A percentile compares a stretch with the other conserved stretches of the same genome.
These are phyloP conservation scores for Alces alces DNA, from an alignment of 2,113 vertebrate species.

Conservation along the genomic window DNA sequence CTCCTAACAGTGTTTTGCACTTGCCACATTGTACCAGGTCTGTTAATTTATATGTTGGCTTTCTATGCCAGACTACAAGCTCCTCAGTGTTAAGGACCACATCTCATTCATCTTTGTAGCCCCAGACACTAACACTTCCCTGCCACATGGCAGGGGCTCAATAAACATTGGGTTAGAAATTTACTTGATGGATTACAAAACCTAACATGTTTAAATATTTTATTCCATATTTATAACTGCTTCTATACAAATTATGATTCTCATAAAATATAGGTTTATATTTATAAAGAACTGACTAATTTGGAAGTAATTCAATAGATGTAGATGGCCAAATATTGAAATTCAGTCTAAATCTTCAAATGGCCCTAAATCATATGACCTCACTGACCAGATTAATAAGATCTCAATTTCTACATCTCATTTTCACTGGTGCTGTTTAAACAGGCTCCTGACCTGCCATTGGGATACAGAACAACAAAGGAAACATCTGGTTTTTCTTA, in stretches of 20 bases:
- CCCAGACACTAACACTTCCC: background rate
- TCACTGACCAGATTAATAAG: slow-evolving; percentile 46
- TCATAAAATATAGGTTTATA: slow-evolving; percentile 14
- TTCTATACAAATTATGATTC: slow-evolving; percentile 33
- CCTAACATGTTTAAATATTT: slow-evolving; percentile 41
- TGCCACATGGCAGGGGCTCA: background rate
- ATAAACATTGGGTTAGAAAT: slow-evolving; percentile 49
- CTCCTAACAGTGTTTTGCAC: background rate
- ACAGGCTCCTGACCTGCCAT: slow-evolving; percentile 9
- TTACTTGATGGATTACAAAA: slow-evolving; percentile 39
- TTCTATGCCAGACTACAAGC: background rate
- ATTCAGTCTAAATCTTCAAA: slow-evolving; percentile 54
- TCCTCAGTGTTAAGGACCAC: background rate
- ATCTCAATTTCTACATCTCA: slow-evolving; percentile 31
- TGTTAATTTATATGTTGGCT: background rate
- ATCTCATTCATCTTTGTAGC: background rate
- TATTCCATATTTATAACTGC: slow-evolving; percentile 40
- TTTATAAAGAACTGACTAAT: slow-evolving; percentile 2
- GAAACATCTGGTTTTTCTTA: slow-evolving; percentile 62
- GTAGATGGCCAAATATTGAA: slow-evolving; percentile 37
- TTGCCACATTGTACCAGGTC: background rate
- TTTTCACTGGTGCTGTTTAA: slow-evolving; percentile 10
- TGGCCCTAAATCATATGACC: slow-evolving; percentile 30
- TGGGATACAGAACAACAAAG: slow-evolving; percentile 33
- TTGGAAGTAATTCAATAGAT: background rate